Conservation (phyloP, 2,888 invertebrate genomes). For the Oscheius sp. region DNA sequence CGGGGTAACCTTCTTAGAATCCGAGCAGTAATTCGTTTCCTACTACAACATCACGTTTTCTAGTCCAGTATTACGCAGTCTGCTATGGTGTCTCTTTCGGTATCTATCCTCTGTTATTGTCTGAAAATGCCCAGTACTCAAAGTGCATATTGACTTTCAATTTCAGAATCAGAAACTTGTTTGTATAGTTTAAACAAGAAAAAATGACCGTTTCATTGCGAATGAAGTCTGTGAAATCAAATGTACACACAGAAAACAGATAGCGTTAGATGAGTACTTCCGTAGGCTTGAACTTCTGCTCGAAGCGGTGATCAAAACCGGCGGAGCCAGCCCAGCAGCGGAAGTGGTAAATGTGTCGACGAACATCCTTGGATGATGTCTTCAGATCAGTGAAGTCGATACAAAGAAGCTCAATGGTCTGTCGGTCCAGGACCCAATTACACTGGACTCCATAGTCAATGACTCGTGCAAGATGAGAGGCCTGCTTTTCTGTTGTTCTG, state of each 20-base stretch:
- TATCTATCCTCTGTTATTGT: too few relatives aligned
- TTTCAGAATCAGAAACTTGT: too few relatives aligned
- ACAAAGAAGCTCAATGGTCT: slow-evolving; percentile 58
- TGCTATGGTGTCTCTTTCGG: too few relatives aligned
- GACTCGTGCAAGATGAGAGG: slow-evolving; percentile 64
- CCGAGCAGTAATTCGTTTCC: too few relatives aligned
- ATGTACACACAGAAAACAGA: neutral
- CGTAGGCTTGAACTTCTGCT: slow-evolving; percentile 45
- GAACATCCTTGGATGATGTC: slow-evolving; percentile 43
- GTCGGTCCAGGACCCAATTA: slow-evolving; percentile 62
- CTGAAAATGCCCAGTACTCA: too few relatives aligned
- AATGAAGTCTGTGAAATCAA: too few relatives aligned
- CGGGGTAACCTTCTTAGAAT: too few relatives aligned
- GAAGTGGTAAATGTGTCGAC: slow-evolving; percentile 49
- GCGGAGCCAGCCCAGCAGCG: slow-evolving; percentile 72
- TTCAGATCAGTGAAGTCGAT: slow-evolving; percentile 60
- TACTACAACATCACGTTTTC: too few relatives aligned
- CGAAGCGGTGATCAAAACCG: slow-evolving; percentile 72
- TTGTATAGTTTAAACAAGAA: too few relatives aligned
- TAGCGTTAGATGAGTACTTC: slow-evolving; percentile 26
- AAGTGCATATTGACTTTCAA: too few relatives aligned
- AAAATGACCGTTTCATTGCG: too few relatives aligned
- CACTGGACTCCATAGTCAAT: slow-evolving; percentile 71
- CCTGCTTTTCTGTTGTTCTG: slow-evolving; percentile 63
- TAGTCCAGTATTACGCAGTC: too few relatives aligned